Conservation (phyloP, 2,113 vertebrate species). For the Tetrao urogallus region DNA sequence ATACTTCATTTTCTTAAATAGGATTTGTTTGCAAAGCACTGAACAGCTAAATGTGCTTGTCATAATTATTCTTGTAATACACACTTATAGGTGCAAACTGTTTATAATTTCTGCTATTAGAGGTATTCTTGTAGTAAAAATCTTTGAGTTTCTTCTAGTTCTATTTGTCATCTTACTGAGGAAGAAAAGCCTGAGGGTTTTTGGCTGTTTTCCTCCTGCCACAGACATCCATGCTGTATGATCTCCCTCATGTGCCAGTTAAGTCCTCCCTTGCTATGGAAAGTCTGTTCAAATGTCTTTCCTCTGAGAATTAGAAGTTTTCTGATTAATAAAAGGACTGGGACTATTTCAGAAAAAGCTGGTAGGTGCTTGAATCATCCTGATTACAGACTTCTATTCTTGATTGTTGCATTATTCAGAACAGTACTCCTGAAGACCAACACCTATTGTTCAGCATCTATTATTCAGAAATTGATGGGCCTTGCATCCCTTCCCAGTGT, state of each 20-base stretch:
- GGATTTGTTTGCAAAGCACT: background rate
- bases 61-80: background rate
- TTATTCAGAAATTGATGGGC: background rate
- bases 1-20: background rate
- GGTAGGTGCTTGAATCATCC: background rate
- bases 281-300: background rate
- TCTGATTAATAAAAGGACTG: background rate
- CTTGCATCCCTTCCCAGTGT: background rate
- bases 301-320: background rate
- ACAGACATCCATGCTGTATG: rapidly evolving
- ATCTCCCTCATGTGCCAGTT: background rate
- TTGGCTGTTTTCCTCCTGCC: background rate
- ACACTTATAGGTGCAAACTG: background rate
- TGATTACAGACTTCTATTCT: rapidly evolving
- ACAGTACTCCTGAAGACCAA: background rate
- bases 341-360: background rate
- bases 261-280: background rate
- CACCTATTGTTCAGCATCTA: background rate
- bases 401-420: background rate
- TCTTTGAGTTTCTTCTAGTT: background rate
- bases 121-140: background rate
- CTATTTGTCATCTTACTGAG: background rate
- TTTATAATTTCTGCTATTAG: background rate
- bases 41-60: background rate
- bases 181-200: background rate